Evolutionary conservation across 2,888 invertebrate species (phyloP), one percentile per base, ranked within the genome.

Genomic region (Drosophila subquinaria): DNA sequence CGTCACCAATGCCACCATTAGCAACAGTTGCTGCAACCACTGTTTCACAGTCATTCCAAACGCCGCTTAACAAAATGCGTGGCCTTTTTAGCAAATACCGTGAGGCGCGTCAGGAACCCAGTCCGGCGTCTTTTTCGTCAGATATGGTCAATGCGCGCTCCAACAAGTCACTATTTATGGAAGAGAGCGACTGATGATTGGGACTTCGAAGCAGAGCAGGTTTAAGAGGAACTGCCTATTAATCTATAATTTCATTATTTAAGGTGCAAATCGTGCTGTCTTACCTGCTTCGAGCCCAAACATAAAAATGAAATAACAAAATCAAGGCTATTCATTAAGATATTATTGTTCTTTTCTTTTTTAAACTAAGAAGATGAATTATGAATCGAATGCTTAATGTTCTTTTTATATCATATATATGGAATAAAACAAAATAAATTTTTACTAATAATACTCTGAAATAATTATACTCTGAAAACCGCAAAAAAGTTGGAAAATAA

Each of bases 81-180:
- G 90, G 90, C 5, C 64, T 88, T 3, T 90, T 91, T 35, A 81
- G 76, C 52, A 79, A 80, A 45, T 90, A 87, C 36, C 87, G 91
- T 30, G 84, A 89, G 52, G 8, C 48, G 4, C 79, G 88, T 35
- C 76, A 75, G 55, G 53, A 65, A 1, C 11, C 17, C n/a, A 69
- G 50, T 27, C 65, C 75, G 4, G 4, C 20, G 8, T 4, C 67
- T 11, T 13, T 40, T 2, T 48, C 66, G 60, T 33, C 66, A 2
- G 52, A 30, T 13, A 65, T 10, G 8, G 11, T 10, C 13, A 63
- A 20, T 33, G 30, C 27, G 6, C 13, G 33, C 33, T 20, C 23
- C 9, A 47, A 27, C 30, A 43, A 13, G 5, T 50, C 62, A 5
- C n/a, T 55, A 13, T 51, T 50, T 0, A 5, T 52, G 10, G 77